These are phyloP conservation scores for Rhinatrema bivittatum DNA, from an alignment of 2,797 vertebrate genomes.

Conservation along the genomic window DNA sequence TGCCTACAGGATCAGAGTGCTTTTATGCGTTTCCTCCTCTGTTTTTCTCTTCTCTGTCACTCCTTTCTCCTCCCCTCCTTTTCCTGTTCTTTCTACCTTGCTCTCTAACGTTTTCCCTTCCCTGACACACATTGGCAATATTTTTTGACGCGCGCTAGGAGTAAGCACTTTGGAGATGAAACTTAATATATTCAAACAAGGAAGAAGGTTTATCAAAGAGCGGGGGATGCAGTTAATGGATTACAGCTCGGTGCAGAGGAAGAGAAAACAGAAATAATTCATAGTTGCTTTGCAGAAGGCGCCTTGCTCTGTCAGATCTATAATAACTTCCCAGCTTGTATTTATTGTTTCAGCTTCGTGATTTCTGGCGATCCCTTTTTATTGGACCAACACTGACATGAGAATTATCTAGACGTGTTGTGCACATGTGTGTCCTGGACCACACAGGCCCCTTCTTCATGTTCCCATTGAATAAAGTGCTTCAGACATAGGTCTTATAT, in stretches of 20 bases:
- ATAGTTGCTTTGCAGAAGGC: conserved; percentile 24
- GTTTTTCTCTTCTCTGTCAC: no score
- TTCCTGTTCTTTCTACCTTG: no score
- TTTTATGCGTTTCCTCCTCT: no score
- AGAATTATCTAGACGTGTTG: no score
- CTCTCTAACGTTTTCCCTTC: no score
- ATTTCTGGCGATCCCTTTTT: conserved; percentile 26
- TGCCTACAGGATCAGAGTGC: no score
- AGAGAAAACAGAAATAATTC: conserved; percentile 35
- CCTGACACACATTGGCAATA: neutral
- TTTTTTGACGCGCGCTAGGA: neutral
- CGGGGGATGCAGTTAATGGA: conserved; percentile 17
- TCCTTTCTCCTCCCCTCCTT: no score
- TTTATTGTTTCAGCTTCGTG: conserved; percentile 39
- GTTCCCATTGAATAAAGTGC: no score
- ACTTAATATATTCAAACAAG: neutral
- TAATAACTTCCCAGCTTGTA: conserved; percentile 42
- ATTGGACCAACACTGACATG: no score
- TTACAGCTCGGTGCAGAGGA: conserved; percentile 19
- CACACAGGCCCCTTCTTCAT: no score
- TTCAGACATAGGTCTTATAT: no score
- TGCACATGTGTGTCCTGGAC: no score
- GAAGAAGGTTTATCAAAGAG: neutral
- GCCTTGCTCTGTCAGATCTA: conserved; percentile 29
- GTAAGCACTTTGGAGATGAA: neutral